Evolutionary conservation across 2,113 vertebrate genomes (phyloP).

Genomic region (Micromys minutus): DNA sequence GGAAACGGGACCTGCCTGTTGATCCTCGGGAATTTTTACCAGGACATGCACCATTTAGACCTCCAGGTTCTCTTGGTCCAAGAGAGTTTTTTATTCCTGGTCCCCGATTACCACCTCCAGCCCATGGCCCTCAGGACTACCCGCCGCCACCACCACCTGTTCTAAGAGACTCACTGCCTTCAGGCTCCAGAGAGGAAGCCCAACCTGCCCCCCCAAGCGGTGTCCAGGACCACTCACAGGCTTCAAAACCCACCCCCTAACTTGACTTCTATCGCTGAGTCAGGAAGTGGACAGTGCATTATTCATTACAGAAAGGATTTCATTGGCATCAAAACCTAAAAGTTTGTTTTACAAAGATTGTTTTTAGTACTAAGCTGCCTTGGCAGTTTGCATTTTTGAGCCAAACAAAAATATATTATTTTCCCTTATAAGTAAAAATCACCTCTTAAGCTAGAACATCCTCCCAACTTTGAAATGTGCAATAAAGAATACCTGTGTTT

Average conservation of each 20-base stretch:
- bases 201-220: conserved; percentile 19
- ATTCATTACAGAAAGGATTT: conserved; percentile 50
- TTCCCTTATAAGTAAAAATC: conserved; percentile 75
- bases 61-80: conserved; percentile 76
- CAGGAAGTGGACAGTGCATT: conserved; percentile 26
- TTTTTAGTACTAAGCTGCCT: conserved; percentile 77
- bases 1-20: conserved; percentile 84
- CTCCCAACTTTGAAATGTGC: conserved; percentile 84
- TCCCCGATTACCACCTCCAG: conserved; percentile 79
- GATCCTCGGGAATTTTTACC: conserved; percentile 85
- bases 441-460: conserved; percentile 64
- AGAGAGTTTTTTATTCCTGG: conserved; percentile 85
- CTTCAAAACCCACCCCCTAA: conserved; percentile 79
- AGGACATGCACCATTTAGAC: conserved; percentile 82
- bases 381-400: conserved; percentile 83
- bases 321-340: conserved; percentile 67
- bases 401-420: conserved; percentile 78
- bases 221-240: conserved; percentile 77
- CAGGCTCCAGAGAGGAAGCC: conserved; percentile 74
- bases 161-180: conserved; percentile 84
- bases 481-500: conserved; percentile 88
- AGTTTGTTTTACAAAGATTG: conserved; percentile 65
- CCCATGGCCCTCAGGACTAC: conserved; percentile 81
- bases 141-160: conserved; percentile 64
- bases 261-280: not conserved